These are phyloP conservation scores for Limanda limanda DNA, from an alignment of 2,113 vertebrate species.

Conservation along the genomic window DNA sequence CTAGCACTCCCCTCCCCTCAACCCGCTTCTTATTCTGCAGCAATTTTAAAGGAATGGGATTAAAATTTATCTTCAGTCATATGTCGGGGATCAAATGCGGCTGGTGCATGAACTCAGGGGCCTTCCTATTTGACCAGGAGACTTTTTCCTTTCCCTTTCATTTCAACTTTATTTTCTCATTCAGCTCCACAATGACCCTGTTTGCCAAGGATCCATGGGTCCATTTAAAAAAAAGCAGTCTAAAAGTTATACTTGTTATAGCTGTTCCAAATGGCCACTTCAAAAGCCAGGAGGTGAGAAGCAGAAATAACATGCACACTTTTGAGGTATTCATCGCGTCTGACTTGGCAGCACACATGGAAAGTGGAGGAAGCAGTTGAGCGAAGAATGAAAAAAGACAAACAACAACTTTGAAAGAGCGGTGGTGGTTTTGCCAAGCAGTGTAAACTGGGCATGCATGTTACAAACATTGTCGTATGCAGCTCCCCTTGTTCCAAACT, in stretches of 20 bases:
- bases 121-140: background rate
- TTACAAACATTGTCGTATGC: background rate
- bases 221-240: background rate
- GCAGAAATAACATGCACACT: conserved; percentile 1
- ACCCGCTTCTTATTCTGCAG: background rate
- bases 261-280: background rate
- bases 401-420: too few species aligned
- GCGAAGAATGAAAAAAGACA: background rate
- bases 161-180: background rate
- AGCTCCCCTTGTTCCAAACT: background rate
- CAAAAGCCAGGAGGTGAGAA: background rate
- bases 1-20: background rate
- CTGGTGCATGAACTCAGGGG: background rate
- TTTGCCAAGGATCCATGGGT: background rate
- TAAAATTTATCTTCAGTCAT: background rate
- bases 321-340: background rate
- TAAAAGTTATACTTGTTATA: background rate
- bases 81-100: background rate
- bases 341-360: background rate
- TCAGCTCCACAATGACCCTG: background rate
- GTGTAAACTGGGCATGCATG: background rate
- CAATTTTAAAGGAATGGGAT: background rate
- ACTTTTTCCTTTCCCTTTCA: background rate
- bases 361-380: background rate
- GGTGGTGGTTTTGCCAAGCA: background rate